phyloP scores from a whole-genome alignment of 2,797 vertebrate genomes.

The Lepus oiostolus region DNA sequence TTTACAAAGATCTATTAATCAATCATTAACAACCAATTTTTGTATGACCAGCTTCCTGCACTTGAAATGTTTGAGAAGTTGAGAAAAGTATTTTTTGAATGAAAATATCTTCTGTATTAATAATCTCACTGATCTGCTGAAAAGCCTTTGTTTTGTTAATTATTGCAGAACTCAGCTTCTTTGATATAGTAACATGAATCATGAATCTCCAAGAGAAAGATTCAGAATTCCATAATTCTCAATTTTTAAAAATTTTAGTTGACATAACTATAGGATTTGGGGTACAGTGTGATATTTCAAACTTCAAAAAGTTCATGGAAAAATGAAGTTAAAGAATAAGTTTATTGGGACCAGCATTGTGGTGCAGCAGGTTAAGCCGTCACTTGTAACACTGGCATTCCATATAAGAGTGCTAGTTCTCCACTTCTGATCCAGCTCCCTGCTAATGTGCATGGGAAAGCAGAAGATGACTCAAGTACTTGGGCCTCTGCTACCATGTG shows the following conservation, averaged over 20 bases:
- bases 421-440: too few species aligned
- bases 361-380: too few species aligned
- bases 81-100: not conserved
- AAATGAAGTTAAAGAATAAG: too few species aligned
- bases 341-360: too few species aligned
- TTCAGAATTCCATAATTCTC: slow-evolving; percentile 40
- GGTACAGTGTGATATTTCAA: not conserved
- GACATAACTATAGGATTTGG: not conserved
- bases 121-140: not conserved
- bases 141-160: slow-evolving; percentile 30
- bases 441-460: too few species aligned
- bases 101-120: slow-evolving; percentile 47
- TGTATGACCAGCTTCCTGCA: slow-evolving; percentile 3
- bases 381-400: too few species aligned
- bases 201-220: not conserved
- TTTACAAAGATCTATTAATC: slow-evolving; percentile 3
- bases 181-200: not conserved
- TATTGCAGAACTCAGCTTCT: not conserved
- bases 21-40: not conserved
- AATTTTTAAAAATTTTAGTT: not conserved
- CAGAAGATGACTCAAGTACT: too few species aligned
- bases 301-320: too few species aligned
- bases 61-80: slow-evolving; percentile 23
- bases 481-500: too few species aligned
- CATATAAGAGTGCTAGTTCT: too few species aligned